A percentile compares a stretch with the other conserved stretches of the same genome.
These are phyloP conservation scores for Luperina nickerlii DNA, from an alignment of 2,888 invertebrate genomes.

Conservation along the genomic window DNA sequence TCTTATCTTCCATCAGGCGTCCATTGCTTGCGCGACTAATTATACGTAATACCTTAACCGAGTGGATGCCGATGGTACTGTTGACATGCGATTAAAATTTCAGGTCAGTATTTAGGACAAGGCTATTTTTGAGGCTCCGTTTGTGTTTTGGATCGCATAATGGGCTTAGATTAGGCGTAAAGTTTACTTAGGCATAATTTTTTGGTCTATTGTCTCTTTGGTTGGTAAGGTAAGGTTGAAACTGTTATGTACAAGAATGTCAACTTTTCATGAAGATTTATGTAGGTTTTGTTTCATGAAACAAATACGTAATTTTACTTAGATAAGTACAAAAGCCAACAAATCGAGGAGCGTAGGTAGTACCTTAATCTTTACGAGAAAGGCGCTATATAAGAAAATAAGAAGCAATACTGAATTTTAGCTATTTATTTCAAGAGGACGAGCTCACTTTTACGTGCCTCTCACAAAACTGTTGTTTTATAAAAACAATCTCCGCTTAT, in stretches of 20 bases:
- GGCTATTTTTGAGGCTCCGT: conserved; percentile 41
- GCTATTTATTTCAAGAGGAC: neutral
- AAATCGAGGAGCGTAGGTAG: neutral
- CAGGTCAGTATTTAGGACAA: conserved; percentile 63
- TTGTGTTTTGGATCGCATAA: conserved; percentile 44
- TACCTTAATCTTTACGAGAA: neutral
- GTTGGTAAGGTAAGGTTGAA: neutral
- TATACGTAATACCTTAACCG: conserved; percentile 61
- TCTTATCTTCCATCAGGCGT: conserved; percentile 54
- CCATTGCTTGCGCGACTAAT: conserved; percentile 66
- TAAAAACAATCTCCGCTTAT: neutral
- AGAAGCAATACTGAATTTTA: neutral
- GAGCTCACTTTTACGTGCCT: neutral
- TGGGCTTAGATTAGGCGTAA: conserved; percentile 22
- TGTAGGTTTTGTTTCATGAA: neutral
- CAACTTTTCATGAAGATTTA: neutral
- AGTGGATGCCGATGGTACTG: conserved; percentile 54
- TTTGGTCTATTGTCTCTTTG: neutral
- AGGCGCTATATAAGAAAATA: neutral
- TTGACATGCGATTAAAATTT: conserved; percentile 67
- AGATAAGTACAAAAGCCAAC: neutral
- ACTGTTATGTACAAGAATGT: neutral
- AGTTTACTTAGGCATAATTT: conserved; percentile 4
- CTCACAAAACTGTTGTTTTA: neutral
- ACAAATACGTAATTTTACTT: neutral